Base-by-base conservation (phyloP, 2,113 vertebrate genomes). In the Ceyx melanurus region DNA sequence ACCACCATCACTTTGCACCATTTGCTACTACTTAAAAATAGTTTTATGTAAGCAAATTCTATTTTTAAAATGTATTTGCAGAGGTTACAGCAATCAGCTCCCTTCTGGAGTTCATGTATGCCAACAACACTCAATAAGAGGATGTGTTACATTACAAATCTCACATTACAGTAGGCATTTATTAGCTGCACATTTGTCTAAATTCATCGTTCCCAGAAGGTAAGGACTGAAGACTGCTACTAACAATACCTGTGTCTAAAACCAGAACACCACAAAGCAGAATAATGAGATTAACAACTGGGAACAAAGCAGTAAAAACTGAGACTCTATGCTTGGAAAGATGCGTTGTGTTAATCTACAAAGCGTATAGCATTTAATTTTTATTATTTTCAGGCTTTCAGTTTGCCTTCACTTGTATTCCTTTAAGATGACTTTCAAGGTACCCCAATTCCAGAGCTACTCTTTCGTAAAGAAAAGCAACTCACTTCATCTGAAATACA, bases 401-500 rank as follows among this genome's bases (percentile, higher is more conserved):
- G 6, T 72, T 50, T 40, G 31, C 23, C 1, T 62, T 66, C 28
- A 33, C 13, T 22, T 43, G 11, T 19, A 61, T 61, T 79, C 28
- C 56, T 93, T 42, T 18, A 33, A 10, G 18, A 58, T 0, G 3
- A 45, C 8, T 94, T 67, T 40, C 26, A 88, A 86, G 9, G 10
- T 35, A 80, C 7, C 10, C 13, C 18, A 28, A 42, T 5, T 64
- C 10, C 10, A 40, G 15, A 80, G 54, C 54, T 56, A 28, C 3
- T 70, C 40, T 53, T 66, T 17, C 0, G 0, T 22, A 82, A 66
- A 65, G 37, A 42, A 73, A 22, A 15, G 13, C n/a, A 25, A 97
- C 97, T 97, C 65, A 99, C 99, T 98, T 99, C 99, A 94, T 99
- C 99, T 6, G 98, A 97, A 60, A 99, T 98, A 96, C 98, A 99